phyloP scores from a whole-genome alignment of 2,113 vertebrate species.

The Numenius arquata region DNA sequence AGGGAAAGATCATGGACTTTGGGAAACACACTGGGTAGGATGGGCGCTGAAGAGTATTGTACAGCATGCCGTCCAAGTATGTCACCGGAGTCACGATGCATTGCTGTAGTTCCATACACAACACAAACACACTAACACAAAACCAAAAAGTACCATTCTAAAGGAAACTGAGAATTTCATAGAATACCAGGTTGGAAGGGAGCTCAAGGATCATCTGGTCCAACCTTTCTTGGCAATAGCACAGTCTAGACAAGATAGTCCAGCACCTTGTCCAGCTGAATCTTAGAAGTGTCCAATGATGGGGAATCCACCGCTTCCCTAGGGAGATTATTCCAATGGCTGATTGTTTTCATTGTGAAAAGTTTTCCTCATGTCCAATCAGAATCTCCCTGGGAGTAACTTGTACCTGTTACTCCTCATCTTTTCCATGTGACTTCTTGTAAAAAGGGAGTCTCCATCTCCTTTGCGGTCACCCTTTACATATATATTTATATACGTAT shows the following conservation, averaged over 20 bases:
- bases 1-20: background rate
- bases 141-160: no score
- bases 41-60: background rate
- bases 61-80: fast-evolving
- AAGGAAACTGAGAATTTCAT: background rate
- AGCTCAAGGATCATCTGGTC: background rate
- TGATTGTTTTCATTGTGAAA: background rate
- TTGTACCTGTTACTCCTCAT: background rate
- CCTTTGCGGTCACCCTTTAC: background rate
- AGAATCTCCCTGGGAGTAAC: background rate
- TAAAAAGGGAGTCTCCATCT: background rate
- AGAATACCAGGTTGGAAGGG: background rate
- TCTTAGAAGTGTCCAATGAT: background rate
- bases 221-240: background rate
- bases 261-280: background rate
- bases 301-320: background rate
- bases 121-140: background rate
- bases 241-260: background rate
- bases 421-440: background rate
- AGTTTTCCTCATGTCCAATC: background rate
- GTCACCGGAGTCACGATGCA: fast-evolving
- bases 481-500: background rate
- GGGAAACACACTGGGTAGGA: background rate
- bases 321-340: background rate
- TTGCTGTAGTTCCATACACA: background rate